Percentiles rank a stretch among this genome's conserved stretches.
Evolutionary conservation across 2,113 vertebrate species (phyloP).

Genomic region (Hyperopisus bebe): DNA sequence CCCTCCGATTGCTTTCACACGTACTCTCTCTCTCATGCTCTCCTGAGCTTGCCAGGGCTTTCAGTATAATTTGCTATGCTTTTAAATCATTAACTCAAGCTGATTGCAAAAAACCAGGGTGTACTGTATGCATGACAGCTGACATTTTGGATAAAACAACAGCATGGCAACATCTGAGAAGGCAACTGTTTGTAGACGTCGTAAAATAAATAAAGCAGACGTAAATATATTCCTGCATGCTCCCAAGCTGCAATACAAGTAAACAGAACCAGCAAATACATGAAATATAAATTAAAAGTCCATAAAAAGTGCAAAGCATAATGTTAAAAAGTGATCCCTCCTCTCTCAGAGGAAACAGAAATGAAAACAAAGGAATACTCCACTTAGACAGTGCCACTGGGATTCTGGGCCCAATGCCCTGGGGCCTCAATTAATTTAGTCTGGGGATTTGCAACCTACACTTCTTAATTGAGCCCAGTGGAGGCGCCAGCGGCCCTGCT

Average conservation of each 20-base stretch:
- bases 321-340: constrained; percentile 42
- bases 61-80: constrained; percentile 60
- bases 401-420: constrained; percentile 58
- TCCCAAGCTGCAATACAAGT: constrained; percentile 31
- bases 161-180: constrained; percentile 35
- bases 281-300: constrained; percentile 51
- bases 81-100: constrained; percentile 63
- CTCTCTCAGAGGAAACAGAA: constrained; percentile 49
- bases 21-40: constrained; percentile 27
- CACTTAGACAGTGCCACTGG: constrained; percentile 50
- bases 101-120: constrained; percentile 48
- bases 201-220: constrained; percentile 26
- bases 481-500: constrained; percentile 58
- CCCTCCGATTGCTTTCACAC: constrained; percentile 7
- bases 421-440: constrained; percentile 74
- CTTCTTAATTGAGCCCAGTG: constrained; percentile 70
- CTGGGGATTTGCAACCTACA: constrained; percentile 67
- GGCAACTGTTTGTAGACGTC: constrained; percentile 29
- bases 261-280: constrained; percentile 44
- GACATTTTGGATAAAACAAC: constrained; percentile 41
- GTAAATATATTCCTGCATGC: constrained; percentile 15
- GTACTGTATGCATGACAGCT: constrained; percentile 42
- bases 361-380: constrained; percentile 61
- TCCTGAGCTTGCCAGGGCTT: constrained; percentile 48
- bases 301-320: constrained; percentile 51